phyloP scores from a whole-genome alignment of 2,113 vertebrate species.

The Arizona elegans region DNA sequence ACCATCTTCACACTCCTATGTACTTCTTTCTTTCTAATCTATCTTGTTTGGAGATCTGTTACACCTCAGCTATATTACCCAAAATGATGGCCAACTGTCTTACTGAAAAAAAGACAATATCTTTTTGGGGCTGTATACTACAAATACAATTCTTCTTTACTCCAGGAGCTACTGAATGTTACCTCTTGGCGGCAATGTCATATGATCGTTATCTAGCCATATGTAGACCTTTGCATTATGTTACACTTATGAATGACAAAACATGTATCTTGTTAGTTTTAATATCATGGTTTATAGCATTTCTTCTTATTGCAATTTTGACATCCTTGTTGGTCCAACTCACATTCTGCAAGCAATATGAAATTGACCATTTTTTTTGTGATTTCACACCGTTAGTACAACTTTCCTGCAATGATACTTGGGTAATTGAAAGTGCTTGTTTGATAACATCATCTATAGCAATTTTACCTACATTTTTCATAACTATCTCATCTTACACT shows the following conservation, averaged over 20 bases:
- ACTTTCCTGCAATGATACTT: conserved; percentile 13
- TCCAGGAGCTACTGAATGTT: not conserved
- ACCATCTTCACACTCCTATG: conserved; percentile 46
- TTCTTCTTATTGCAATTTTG: not conserved
- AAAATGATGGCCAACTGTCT: not conserved
- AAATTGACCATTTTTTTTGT: conserved; percentile 12
- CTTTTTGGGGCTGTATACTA: not conserved
- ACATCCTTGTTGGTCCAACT: not conserved
- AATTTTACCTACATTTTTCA: conserved; percentile 33
- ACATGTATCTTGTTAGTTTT: not conserved
- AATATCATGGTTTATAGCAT: not conserved
- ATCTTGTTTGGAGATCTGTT: conserved; percentile 5
- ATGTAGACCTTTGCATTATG: too few relatives aligned
- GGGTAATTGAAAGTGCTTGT: not conserved
- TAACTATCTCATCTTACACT: not conserved
- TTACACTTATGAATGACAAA: not conserved
- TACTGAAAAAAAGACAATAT: not conserved
- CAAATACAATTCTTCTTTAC: conserved; percentile 10
- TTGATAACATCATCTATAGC: conserved; percentile 12
- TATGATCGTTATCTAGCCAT: too few relatives aligned
- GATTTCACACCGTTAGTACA: not conserved
- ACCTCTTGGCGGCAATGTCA: not conserved
- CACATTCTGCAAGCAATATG: not conserved
- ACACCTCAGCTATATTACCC: not conserved
- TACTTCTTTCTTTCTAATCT: conserved; percentile 43